Evolutionary conservation across 2,113 vertebrate genomes (phyloP), one percentile per base, ranked within the genome.

Genomic region (Hyaena hyaena): DNA sequence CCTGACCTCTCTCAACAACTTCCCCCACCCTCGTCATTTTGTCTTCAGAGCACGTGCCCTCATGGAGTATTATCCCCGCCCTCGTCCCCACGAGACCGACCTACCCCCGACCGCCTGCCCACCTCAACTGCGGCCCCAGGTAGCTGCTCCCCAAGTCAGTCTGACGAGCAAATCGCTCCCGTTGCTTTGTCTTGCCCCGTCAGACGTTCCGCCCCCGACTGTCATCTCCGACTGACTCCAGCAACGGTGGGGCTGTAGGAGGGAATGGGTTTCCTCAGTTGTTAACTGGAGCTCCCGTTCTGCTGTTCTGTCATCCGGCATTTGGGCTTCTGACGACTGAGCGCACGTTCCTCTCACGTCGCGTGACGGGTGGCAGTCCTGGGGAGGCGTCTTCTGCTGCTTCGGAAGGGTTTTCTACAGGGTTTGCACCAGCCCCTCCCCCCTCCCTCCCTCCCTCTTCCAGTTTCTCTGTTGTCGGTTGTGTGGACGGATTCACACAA

Each of bases 161-260:
- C 5, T 26, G 85, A 48, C 2, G 33, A 82, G 16, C 7, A 21
- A 50, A 21, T 2, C 14, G 71, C 14, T 84, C 26, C 2, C 26
- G 10, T 39, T 24, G 19, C 48, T 61, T 45, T 19, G 19, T 89
- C 68, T 81, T 19, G 65, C 45, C 55, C 65, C 43, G 39, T 39
- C 39, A 39, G 39, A 26, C 14, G 1, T 3, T n/a, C 55, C 11
- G 15, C 45, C 83, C 48, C 31, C 45, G 2, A 26, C 24, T 15
- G 31, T 2, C 39, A 39, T 39, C 48, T 35, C 7, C 1, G 16
- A 10, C 61, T 19, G 4, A 10, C 4, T 1, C 55, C 0, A 8
- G 53, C 31, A 0, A 1, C 1, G 12, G 23, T 4, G 24, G 1
- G 23, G 24, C 4, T 45, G 2, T 10, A 39, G 39, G 2, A 15